Evolutionary conservation across 2,797 vertebrate genomes (phyloP).

Genomic region (Microctenopoma stevenorrisi): DNA sequence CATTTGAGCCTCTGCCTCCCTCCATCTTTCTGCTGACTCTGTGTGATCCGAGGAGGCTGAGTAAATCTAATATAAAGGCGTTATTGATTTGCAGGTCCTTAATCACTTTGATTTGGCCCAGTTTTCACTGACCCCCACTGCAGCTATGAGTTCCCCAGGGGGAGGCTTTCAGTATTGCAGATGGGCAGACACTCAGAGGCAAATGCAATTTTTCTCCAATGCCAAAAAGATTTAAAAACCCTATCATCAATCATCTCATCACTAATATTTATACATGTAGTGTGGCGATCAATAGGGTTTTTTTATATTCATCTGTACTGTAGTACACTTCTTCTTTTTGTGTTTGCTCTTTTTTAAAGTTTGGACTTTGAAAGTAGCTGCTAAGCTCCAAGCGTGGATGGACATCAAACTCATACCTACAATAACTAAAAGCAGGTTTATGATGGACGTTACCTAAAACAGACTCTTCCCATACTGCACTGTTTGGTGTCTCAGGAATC

Average conservation of each 20-base stretch:
- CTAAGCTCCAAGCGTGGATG: too few relatives aligned
- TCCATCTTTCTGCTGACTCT: conserved; percentile 79
- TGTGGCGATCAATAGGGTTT: conserved; percentile 49
- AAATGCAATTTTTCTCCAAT: conserved; percentile 72
- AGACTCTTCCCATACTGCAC: too few relatives aligned
- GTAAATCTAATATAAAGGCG: conserved; percentile 85
- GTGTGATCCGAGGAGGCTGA: conserved; percentile 64
- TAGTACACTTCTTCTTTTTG: background rate
- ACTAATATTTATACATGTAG: conserved; percentile 70
- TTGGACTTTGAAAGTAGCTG: background rate
- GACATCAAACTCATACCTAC: background rate
- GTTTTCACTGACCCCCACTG: conserved; percentile 77
- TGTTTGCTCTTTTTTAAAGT: background rate
- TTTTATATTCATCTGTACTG: conserved; percentile 20
- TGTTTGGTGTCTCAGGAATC: too few relatives aligned
- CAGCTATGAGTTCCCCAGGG: conserved; percentile 60
- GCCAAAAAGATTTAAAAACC: conserved; percentile 71
- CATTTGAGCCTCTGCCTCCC: conserved; percentile 49
- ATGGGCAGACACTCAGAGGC: conserved; percentile 48
- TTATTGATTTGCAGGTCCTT: conserved; percentile 83
- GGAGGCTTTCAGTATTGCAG: conserved; percentile 32
- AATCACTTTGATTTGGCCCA: conserved; percentile 85
- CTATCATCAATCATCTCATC: conserved; percentile 78
- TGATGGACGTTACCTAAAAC: too few relatives aligned
- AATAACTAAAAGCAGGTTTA: too few relatives aligned